Base-by-base conservation (phyloP, 2,113 vertebrate genomes). In the Phasianus colchicus region DNA sequence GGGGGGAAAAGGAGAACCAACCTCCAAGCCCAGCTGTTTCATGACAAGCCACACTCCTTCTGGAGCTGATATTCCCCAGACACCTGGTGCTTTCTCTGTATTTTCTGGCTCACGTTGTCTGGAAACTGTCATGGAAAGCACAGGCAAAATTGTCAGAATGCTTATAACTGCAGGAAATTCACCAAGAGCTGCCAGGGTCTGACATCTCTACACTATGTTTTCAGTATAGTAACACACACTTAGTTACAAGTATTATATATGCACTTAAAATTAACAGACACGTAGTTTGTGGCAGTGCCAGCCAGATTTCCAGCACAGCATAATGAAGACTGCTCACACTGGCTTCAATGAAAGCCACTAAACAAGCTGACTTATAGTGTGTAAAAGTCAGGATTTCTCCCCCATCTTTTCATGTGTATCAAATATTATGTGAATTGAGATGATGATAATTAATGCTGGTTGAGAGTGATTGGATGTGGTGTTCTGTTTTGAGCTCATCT, bases 331-430 rank as follows among this genome's bases (percentile, higher is more conserved):
- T 61, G 47, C 32, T 67, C 57, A 48, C 25, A 10, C 9, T 74
- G 47, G 40, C 47, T 84, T 52, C 1, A 29, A 22, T 27, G 66
- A 91, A 55, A 38, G 61, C 25, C 52, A 43, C 21, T 58, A 67
- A 75, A 32, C 29, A 32, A 17, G 10, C 0, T n/a, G 43, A 72
- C n/a, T 2, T 50, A 22, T 12, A 69, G 13, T 48, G 47, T 60
- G 52, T 12, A n/a, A 90, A 92, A 86, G 52, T 30, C 25, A 83
- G 27, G 71, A 79, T 82, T 89, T 92, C 52, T 78, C 81, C 82
- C 58, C 82, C 32, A 30, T 76, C 81, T 92, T 63, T 57, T 63
- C 17, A 4, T 25, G 58, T 34, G n/a, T 75, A 64, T 58, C 40
- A 87, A 73, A 87, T 86, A 61, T 34, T 82, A 45, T 32, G 47